These are phyloP conservation scores for Babylonia areolata DNA, from an alignment of 1,140 invertebrate genomes.

Conservation along the genomic window DNA sequence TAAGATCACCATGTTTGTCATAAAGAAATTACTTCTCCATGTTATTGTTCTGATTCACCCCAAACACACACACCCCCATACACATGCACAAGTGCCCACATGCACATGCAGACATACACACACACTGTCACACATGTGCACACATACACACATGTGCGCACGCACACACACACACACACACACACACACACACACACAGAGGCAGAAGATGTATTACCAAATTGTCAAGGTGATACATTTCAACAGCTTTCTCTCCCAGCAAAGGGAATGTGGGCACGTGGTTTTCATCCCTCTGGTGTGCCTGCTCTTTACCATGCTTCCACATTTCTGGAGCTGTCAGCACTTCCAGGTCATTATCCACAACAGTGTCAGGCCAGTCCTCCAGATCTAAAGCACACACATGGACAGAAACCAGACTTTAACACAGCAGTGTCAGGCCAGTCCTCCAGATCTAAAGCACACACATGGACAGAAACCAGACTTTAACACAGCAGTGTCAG, in stretches of 20 bases:
- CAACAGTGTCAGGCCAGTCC: slow-evolving; percentile 32
- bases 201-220: background rate
- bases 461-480: too few species aligned
- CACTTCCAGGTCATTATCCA: slow-evolving; percentile 27
- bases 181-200: background rate
- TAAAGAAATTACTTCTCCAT: too few species aligned
- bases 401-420: too few species aligned
- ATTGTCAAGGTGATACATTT: slow-evolving; percentile 17
- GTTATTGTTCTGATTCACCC: too few species aligned
- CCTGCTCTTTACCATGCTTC: background rate
- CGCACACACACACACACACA: background rate
- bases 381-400: slow-evolving; percentile 29
- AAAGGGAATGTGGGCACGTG: background rate
- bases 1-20: too few species aligned
- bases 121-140: background rate
- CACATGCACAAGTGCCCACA: background rate
- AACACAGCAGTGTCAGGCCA: too few species aligned
- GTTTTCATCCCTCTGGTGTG: background rate
- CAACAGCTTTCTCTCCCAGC: slow-evolving; percentile 16
- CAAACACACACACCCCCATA: background rate
- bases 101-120: background rate
- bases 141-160: too few species aligned
- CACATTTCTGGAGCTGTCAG: slow-evolving; percentile 30
- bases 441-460: too few species aligned
- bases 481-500: too few species aligned